These are phyloP conservation scores for Galerucella calmariensis DNA, from an alignment of 2,888 invertebrate species.

Conservation along the genomic window DNA sequence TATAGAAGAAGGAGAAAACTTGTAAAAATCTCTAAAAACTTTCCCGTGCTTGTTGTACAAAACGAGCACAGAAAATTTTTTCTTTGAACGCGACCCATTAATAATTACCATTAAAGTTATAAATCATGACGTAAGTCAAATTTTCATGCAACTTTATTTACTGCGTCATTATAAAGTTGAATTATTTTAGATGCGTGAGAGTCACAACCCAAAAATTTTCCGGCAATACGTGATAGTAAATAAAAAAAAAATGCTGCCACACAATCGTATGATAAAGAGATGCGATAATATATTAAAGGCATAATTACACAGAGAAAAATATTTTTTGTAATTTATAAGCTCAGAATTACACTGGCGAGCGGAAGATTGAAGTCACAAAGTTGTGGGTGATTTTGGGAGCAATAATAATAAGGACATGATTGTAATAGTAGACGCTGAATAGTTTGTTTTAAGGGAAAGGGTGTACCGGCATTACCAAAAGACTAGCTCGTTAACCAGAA, in stretches of 20 bases:
- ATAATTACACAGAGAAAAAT: conserved; percentile 6
- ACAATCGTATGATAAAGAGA: neutral
- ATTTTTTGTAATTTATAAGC: no score
- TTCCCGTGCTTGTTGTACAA: neutral
- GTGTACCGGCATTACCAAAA: no score
- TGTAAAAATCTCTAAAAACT: no score
- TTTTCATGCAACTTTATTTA: conserved; percentile 26
- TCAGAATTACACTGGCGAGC: no score
- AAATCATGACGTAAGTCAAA: conserved; percentile 22
- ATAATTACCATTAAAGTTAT: conserved; percentile 15
- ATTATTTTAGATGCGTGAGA: conserved; percentile 30
- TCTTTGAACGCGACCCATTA: conserved; percentile 6
- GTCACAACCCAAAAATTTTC: conserved; percentile 18
- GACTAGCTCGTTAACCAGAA: no score
- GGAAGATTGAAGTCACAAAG: no score
- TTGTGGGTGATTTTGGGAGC: no score
- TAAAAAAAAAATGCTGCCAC: neutral
- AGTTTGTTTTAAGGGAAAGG: no score
- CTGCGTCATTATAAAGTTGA: conserved; percentile 23
- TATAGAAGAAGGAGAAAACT: no score
- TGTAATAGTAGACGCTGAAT: no score
- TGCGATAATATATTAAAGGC: neutral
- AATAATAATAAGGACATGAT: no score
- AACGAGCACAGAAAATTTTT: neutral
- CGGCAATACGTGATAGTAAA: conserved; percentile 15